These are phyloP conservation scores for Trichoplusia ni DNA, from an alignment of 1,140 invertebrate genomes.

Conservation along the genomic window DNA sequence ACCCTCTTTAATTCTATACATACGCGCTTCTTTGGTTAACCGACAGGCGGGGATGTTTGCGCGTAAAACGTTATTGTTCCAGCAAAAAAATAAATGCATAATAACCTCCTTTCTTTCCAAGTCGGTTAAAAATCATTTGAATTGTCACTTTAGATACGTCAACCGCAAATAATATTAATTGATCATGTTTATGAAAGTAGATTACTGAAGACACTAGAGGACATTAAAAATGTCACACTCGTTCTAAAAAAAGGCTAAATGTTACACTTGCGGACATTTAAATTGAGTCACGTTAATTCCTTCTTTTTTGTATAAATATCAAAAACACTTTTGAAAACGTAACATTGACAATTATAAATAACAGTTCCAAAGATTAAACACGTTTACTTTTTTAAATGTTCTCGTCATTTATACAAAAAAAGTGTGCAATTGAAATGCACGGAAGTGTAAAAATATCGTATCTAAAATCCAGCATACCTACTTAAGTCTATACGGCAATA, in stretches of 20 bases:
- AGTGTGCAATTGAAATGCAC: too few relatives aligned
- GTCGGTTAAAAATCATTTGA: neutral
- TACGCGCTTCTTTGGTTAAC: constrained; percentile 51
- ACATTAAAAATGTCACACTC: neutral
- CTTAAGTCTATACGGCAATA: constrained; percentile 46
- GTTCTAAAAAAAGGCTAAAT: constrained; percentile 12
- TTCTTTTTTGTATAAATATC: too few relatives aligned
- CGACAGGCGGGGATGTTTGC: constrained; percentile 44
- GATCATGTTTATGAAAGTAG: neutral
- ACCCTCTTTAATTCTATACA: constrained; percentile 36
- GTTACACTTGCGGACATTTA: too few relatives aligned
- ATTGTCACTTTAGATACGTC: neutral
- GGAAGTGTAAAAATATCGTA: constrained; percentile 32
- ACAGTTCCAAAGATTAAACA: too few relatives aligned
- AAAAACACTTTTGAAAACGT: too few relatives aligned
- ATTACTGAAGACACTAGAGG: neutral
- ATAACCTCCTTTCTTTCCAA: too few relatives aligned
- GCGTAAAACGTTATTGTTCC: neutral
- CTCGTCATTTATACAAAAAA: too few relatives aligned
- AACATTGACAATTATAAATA: too few relatives aligned
- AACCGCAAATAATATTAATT: neutral
- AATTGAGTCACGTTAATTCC: too few relatives aligned
- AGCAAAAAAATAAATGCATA: neutral
- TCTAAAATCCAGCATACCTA: constrained; percentile 44
- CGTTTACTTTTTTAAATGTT: too few relatives aligned